Base-by-base conservation (phyloP, 1,140 invertebrate species). In the Condylostylus longicornis region DNA sequence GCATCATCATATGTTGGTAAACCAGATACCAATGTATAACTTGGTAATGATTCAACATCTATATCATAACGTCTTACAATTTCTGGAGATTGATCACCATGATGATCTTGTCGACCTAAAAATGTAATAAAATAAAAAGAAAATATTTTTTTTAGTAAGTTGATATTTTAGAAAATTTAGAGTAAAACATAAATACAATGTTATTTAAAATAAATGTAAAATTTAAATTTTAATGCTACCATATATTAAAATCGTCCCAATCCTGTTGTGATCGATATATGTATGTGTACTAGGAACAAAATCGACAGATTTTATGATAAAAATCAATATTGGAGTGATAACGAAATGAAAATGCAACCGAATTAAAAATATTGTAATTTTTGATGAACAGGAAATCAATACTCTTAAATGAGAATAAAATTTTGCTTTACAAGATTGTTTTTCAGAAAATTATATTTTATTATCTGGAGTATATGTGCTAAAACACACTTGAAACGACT, bases 1-100 rank as follows among this genome's bases (percentile, higher is more conserved):
- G 72, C 72, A 44, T 74, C 71, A 19, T 72, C 71, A 45, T 74
- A 74, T 9, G 62, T 70, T 5, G 72, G 72, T 29, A 74, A 47
- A 5, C 72, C 72, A 5, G 72, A 74, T 9, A 71, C 71, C 29
- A 74, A 63, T 1, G 71, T 73, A 48, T 74, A 74, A 33, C 67
- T 71, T 2, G 72, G 72, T 33, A 74, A 46, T 0, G 68, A 68
- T 37, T 73, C 72, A 1, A 46, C 50, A 35, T 71, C 69, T 19
- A 49, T 58, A 25, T 59, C 53, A 19, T 49, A 58, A 19, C 49
- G 55, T 18, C 55, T 53, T 13, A 53, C 56, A 29, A 58, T 46
- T 17, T 58, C 55, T 20, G 54, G 48, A 13, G 7, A 9, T 18
- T 50, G 43, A 28, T 58, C 7, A 7, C 12, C 53, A 20, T 37